A percentile compares a stretch with the other conserved stretches of the same genome.
Conservation (phyloP, 2,797 vertebrate genomes). For the Lagothrix lagotricha region DNA sequence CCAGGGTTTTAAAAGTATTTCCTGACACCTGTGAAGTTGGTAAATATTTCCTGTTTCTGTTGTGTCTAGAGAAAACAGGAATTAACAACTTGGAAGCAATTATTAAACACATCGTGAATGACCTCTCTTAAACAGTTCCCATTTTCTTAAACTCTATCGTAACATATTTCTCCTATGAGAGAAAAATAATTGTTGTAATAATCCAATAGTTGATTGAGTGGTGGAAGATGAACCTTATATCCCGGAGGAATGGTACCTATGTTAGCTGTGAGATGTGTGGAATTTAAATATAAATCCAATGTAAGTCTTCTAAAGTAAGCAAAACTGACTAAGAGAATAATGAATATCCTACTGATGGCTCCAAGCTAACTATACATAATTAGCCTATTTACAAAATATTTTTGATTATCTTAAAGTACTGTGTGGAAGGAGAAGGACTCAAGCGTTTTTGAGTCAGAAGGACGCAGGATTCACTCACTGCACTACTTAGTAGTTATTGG, state of each 20-base stretch:
- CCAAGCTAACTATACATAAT: neutral
- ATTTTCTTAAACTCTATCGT: constrained; percentile 39
- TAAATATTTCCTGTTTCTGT: constrained; percentile 98
- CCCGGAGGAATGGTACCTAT: neutral
- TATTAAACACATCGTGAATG: constrained; percentile 80
- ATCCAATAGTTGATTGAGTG: neutral
- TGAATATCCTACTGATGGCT: neutral
- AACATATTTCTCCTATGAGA: constrained; percentile 6
- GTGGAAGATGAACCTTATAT: neutral
- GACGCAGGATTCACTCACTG: neutral
- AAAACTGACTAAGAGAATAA: neutral
- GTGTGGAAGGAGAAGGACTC: neutral
- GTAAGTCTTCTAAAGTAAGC: neutral
- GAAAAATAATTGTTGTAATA: neutral
- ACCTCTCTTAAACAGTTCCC: neutral
- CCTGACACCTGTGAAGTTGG: constrained; percentile 97
- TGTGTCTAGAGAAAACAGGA: constrained; percentile 93
- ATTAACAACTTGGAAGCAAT: constrained; percentile 87
- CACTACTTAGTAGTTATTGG: neutral
- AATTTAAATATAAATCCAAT: neutral
- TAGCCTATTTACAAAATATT: neutral
- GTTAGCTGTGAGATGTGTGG: neutral
- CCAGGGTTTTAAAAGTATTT: constrained; percentile 86
- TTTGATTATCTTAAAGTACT: neutral
- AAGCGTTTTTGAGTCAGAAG: neutral